Conservation (phyloP, 1,140 invertebrate species). For the Plodia interpunctella region DNA sequence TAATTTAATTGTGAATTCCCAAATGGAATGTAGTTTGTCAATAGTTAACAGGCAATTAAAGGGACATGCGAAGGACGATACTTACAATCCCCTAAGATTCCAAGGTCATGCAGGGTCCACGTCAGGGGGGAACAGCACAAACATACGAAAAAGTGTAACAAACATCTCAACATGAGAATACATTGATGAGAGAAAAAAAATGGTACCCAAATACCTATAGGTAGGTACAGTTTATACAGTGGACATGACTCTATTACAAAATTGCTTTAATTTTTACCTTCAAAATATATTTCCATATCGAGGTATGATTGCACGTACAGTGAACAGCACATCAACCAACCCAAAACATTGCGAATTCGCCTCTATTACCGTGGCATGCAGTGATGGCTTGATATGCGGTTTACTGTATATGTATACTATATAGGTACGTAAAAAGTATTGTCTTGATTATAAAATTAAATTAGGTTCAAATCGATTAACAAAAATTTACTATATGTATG, state of each 20-base stretch:
- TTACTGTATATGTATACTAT: too few species aligned
- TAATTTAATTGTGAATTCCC: neutral
- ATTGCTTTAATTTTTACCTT: too few species aligned
- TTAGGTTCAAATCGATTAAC: neutral
- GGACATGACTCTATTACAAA: too few species aligned
- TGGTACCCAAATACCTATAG: too few species aligned
- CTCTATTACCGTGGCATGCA: too few species aligned
- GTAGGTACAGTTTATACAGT: too few species aligned
- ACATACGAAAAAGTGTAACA: conserved; percentile 46
- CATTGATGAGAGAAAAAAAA: neutral
- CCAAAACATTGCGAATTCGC: too few species aligned
- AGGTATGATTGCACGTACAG: too few species aligned
- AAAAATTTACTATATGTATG: conserved; percentile 2
- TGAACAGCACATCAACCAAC: too few species aligned
- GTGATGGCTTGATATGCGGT: too few species aligned
- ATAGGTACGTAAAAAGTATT: too few species aligned
- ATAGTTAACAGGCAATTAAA: conserved; percentile 10
- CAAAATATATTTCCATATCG: too few species aligned
- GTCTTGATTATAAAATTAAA: neutral
- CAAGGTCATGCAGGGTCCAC: conserved; percentile 69
- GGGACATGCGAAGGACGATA: conserved; percentile 32
- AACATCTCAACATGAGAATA: conserved; percentile 16
- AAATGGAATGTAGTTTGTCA: neutral
- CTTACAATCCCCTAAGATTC: conserved; percentile 72
- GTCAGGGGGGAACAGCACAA: conserved; percentile 47